A percentile compares a stretch with the other conserved stretches of the same genome.
Conservation (phyloP, 2,888 invertebrate genomes). For the Plusia festucae region DNA sequence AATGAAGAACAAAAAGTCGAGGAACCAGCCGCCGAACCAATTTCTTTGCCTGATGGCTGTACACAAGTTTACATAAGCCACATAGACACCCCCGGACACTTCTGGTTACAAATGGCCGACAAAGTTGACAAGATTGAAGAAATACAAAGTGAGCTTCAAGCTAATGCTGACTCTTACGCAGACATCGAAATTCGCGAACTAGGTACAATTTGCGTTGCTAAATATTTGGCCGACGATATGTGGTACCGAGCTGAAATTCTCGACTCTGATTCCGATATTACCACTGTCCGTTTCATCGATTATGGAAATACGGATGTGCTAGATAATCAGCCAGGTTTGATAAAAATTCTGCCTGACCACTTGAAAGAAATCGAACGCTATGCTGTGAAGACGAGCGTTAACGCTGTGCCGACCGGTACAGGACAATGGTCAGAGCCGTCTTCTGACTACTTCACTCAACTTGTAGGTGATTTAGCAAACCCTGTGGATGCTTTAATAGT, state of each 20-base stretch:
- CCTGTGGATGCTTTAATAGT: slow-evolving; percentile 87
- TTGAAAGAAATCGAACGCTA: slow-evolving; percentile 88
- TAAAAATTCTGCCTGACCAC: slow-evolving; percentile 90
- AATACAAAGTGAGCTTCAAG: slow-evolving; percentile 91
- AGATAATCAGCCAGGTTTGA: slow-evolving; percentile 89
- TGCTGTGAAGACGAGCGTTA: slow-evolving; percentile 91
- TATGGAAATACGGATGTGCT: slow-evolving; percentile 94
- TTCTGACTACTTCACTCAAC: slow-evolving; percentile 87
- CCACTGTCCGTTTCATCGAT: slow-evolving; percentile 93
- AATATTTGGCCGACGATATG: slow-evolving; percentile 94
- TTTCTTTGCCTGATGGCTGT: slow-evolving; percentile 76
- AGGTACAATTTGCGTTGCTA: slow-evolving; percentile 92
- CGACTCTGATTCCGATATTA: slow-evolving; percentile 93
- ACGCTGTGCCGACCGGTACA: slow-evolving; percentile 91
- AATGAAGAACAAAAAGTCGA: slow-evolving; percentile 63
- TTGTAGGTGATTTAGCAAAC: slow-evolving; percentile 85
- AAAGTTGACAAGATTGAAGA: slow-evolving; percentile 88
- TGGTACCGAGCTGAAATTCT: slow-evolving; percentile 98
- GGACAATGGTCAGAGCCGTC: slow-evolving; percentile 91
- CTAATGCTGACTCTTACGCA: slow-evolving; percentile 84
- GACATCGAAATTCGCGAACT: slow-evolving; percentile 89
- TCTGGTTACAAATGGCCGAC: slow-evolving; percentile 92
- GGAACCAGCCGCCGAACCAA: slow-evolving; percentile 69
- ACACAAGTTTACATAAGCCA: slow-evolving; percentile 91
- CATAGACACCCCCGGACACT: slow-evolving; percentile 93